Evolutionary conservation across 2,113 vertebrate genomes (phyloP).

Genomic region (Colinus virginianus): DNA sequence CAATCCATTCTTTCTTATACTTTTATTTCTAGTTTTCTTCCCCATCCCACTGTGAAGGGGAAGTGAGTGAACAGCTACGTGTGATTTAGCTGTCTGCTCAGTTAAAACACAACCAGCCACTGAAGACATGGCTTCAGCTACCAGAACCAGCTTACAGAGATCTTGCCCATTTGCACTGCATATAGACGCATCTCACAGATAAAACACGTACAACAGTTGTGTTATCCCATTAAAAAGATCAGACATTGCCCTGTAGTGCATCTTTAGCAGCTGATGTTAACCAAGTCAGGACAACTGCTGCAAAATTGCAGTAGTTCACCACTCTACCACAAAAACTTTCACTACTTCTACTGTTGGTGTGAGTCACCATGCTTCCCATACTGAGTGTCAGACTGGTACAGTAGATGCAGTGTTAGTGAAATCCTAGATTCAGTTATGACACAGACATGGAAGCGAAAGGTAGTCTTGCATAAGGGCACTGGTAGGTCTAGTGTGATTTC

Average conservation of each 20-base stretch:
- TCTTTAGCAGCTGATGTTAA: neutral
- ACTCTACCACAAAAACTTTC: neutral
- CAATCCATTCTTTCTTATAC: neutral
- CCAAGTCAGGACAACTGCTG: neutral
- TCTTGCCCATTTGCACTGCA: accelerated
- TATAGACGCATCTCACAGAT: neutral
- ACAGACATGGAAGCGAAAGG: neutral
- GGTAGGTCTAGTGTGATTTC: neutral
- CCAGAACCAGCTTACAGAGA: neutral
- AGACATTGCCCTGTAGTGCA: neutral
- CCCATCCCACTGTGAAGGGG: neutral
- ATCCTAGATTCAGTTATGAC: neutral
- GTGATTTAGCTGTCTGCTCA: neutral
- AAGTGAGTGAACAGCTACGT: neutral
- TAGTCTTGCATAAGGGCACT: neutral
- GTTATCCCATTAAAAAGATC: neutral
- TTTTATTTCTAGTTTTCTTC: neutral
- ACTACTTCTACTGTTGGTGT: neutral
- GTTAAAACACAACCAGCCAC: neutral
- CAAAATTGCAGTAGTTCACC: neutral
- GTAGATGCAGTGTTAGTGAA: neutral
- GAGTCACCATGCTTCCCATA: neutral
- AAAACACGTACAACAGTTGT: accelerated
- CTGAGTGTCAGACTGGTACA: neutral
- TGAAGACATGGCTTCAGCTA: neutral